A percentile compares a stretch with the other conserved stretches of the same genome.
Conservation (phyloP, 1,140 invertebrate genomes). For the Drosophila bocqueti region DNA sequence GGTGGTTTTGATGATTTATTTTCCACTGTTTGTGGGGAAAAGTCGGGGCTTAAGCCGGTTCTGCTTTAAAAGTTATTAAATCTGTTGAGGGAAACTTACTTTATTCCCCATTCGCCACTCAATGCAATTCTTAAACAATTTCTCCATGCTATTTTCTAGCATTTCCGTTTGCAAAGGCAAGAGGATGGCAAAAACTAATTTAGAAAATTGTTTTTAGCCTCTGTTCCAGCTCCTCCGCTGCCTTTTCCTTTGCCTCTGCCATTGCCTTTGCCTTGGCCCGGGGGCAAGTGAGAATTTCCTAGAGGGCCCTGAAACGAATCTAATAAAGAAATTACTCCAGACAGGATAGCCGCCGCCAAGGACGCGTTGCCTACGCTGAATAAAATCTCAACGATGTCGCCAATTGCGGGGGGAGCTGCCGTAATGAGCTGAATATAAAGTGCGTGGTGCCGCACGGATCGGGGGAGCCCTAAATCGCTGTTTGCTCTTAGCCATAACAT, state of each 20-base stretch:
- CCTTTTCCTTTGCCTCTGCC: background rate
- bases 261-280: slow-evolving; percentile 1
- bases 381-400: slow-evolving; percentile 61
- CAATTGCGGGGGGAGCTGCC: slow-evolving; percentile 56
- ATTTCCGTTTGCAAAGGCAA: background rate
- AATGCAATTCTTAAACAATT: slow-evolving; percentile 41
- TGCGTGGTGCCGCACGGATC: slow-evolving; percentile 47
- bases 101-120: slow-evolving; percentile 16
- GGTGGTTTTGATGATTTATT: slow-evolving; percentile 34
- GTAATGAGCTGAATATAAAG: slow-evolving; percentile 82
- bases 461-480: slow-evolving; percentile 53
- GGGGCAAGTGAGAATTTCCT: slow-evolving; percentile 47
- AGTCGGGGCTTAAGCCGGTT: slow-evolving; percentile 15
- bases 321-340: slow-evolving; percentile 82
- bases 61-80: slow-evolving; percentile 31
- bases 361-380: slow-evolving; percentile 54
- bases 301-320: slow-evolving; percentile 62
- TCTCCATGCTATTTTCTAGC: slow-evolving; percentile 27
- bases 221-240: slow-evolving; percentile 10
- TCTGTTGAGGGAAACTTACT: slow-evolving; percentile 11
- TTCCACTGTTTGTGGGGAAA: slow-evolving; percentile 1
- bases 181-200: slow-evolving; percentile 54
- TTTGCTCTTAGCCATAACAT: slow-evolving; percentile 70
- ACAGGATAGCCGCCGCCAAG: slow-evolving; percentile 49
- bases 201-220: slow-evolving; percentile 78